Base-by-base conservation (phyloP, 2,888 invertebrate species). In the Ormia ochracea region DNA sequence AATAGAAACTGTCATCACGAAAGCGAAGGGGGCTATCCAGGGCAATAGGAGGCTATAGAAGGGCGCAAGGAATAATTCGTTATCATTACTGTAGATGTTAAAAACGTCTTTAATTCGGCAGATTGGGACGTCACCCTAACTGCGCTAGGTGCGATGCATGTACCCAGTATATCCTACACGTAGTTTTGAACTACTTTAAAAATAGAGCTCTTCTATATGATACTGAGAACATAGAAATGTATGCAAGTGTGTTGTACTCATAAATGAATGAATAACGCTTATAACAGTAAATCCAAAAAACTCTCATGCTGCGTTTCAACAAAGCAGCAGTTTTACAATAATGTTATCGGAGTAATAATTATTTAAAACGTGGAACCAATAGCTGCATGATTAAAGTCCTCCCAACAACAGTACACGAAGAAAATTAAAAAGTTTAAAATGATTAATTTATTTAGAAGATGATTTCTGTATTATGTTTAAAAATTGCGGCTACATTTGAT, bases 381-480 rank as follows among this genome's bases (percentile, higher is more conserved):
- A 14, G 6, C 19, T 23, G 21, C 5, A n/a, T 31, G 41, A 31
- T 17, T n/a, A 10, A 70, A 23, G 14, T 38, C 21, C 14, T 23
- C 6, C 68, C 33, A 45, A 48, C 33, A 45, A 41, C 38, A 48
- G 50, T 23, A 43, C 28, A 66, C 38, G 36, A 41, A 23, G 41
- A 66, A 43, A 50, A 33, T 36, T 52, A 41, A 10, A n/a, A 56
- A 65, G 28, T 26, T 69, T 69, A 69, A 41, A 17, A 74, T n/a
- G 17, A 56, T 78, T 78, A 43, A 78, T 73, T 74, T 63, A 78
- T 69, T 73, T 50, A 78, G 69, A 26, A 78, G 56, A 43, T 33
- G n/a, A 69, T 41, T 58, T 56, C 74, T 63, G 26, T 73, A 41
- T 56, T 61, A 68, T 68, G 56, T 63, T 78, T 78, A 19, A 38